phyloP scores from a whole-genome alignment of 1,140 invertebrate genomes.

The Apolygus lucorum region DNA sequence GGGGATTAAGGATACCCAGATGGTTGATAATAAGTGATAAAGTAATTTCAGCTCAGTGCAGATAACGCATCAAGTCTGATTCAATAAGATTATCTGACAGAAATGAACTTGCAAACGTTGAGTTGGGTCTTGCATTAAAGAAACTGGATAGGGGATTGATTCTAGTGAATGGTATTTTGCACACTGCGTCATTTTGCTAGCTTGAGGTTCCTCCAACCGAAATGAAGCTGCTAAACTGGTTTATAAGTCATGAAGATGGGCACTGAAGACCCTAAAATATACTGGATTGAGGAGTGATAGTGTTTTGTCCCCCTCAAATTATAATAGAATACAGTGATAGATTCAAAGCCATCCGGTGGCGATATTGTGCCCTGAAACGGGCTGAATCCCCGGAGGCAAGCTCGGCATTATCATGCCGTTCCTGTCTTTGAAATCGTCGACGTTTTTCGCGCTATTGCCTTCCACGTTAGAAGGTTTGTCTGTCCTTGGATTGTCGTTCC shows the following conservation, averaged over 20 bases:
- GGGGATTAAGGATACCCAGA: no score
- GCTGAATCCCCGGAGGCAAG: slow-evolving; percentile 52
- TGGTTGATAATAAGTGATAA: no score
- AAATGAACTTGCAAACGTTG: no score
- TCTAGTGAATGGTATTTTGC: no score
- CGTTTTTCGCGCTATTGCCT: background rate
- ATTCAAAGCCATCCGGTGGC: slow-evolving; percentile 51
- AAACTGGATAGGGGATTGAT: no score
- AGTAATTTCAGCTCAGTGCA: no score
- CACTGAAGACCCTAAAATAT: slow-evolving; percentile 31
- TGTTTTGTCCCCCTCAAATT: background rate
- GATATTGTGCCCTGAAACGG: slow-evolving; percentile 51
- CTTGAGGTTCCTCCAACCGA: background rate
- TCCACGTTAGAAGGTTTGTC: slow-evolving; percentile 18
- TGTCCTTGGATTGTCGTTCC: slow-evolving; percentile 25
- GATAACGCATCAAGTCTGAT: no score
- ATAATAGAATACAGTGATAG: slow-evolving; percentile 26
- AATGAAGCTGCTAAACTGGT: background rate
- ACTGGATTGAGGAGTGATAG: background rate
- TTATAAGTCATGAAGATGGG: background rate
- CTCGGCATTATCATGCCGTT: slow-evolving; percentile 46
- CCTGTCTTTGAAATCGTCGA: slow-evolving; percentile 35
- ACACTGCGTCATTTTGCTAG: no score
- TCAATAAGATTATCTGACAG: no score
- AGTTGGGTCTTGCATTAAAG: no score